Percentiles rank a stretch among this genome's conserved stretches.
These are phyloP conservation scores for Chaetops frenatus DNA, from an alignment of 2,113 vertebrate genomes.

Conservation along the genomic window DNA sequence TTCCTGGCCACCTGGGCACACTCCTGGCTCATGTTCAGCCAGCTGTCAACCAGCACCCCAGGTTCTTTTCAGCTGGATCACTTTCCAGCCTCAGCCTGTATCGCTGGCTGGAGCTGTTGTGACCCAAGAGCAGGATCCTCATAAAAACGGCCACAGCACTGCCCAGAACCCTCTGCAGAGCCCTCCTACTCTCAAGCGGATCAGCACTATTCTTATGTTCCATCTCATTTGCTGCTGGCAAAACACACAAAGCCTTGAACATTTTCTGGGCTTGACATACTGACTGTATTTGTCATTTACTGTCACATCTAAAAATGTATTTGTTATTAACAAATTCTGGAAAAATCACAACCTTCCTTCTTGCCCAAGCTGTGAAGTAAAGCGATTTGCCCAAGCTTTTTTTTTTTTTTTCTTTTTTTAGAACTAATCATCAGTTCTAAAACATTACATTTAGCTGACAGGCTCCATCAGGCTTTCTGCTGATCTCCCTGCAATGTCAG, in stretches of 20 bases:
- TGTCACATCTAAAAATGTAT: background rate
- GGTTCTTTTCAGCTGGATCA: background rate
- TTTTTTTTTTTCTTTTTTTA: background rate
- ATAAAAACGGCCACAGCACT: background rate
- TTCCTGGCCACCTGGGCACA: background rate
- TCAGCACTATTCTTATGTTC: background rate
- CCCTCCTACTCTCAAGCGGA: background rate
- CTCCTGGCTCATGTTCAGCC: background rate
- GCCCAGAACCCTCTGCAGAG: background rate
- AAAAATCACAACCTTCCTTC: background rate
- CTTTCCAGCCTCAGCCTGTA: background rate
- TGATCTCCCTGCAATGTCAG: background rate
- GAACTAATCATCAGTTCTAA: background rate
- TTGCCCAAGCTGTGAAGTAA: background rate
- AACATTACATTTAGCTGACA: background rate
- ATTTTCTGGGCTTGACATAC: background rate
- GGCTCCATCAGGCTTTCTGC: background rate
- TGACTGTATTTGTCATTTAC: background rate
- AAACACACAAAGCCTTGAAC: background rate
- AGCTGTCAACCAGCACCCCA: background rate
- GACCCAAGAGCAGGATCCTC: background rate
- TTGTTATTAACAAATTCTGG: background rate
- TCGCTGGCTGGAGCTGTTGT: rapidly evolving
- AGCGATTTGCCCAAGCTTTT: background rate
- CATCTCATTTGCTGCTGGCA: background rate